Base-by-base conservation (phyloP, 2,113 vertebrate species). In the Hyaena hyaena region DNA sequence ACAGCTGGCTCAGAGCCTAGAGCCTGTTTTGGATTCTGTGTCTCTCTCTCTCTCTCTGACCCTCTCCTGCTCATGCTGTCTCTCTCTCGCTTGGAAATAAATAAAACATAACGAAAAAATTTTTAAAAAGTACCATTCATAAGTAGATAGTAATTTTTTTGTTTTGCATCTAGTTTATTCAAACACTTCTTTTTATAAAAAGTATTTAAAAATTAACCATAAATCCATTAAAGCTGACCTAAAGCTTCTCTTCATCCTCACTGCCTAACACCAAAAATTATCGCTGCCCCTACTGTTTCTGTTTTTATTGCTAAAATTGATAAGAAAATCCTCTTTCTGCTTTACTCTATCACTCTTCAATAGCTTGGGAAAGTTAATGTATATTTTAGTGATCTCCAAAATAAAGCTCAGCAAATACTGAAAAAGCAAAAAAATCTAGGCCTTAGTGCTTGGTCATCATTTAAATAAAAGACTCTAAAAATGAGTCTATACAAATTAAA, bases 391-490 rank as follows among this genome's bases (percentile, higher is more conserved):
- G 17, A 88, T 79, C 19, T 33, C 69, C 48, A 93, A 97, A 77
- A 81, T 39, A 68, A 14, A 95, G 26, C 63, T 88, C 53, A 85
- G 84, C 23, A 82, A 50, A 74, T 84, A 63, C n/a, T 48, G 7
- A 81, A 91, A 79, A 96, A 88, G 19, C 21, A 74, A 86, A 87
- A 61, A 88, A 24, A 63, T 16, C 35, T 79, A 93, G 76, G 48
- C 14, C n/a, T 81, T 95, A 86, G 35, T 10, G 7, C 5, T 91
- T 85, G 24, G 24, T 82, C 14, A 45, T 48, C 71, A 53, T 79
- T 95, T 39, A 74, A 69, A 95, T 39, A 74, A 69, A 95, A 65
- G 24, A 88, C 68, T 93, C 69, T 93, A 19, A 66, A 92, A 95
- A 11, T 23, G 8, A 5, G 23, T 9, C 48, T 45, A 15, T 88